Percentiles rank a stretch among this genome's conserved stretches.
Conservation (phyloP, 2,888 invertebrate species). For the Orthosia incerta region DNA sequence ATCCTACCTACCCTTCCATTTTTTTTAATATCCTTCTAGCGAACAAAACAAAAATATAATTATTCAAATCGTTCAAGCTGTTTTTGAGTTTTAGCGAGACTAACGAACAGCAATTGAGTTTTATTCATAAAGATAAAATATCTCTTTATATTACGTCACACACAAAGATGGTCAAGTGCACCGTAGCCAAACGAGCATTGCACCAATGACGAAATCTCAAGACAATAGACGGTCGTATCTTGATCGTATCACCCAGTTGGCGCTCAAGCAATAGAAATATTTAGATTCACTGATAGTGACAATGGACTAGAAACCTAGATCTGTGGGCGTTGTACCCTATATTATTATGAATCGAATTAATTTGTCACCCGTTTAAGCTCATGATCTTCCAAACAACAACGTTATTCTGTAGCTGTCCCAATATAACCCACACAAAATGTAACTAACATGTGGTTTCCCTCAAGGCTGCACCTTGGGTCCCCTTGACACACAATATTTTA, state of each 20-base stretch:
- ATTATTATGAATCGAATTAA: neutral
- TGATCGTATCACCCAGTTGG: slow-evolving; percentile 51
- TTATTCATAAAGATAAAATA: neutral
- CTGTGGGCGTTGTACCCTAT: neutral
- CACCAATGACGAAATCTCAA: slow-evolving; percentile 48
- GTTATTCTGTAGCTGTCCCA: neutral
- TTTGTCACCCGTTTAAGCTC: slow-evolving; percentile 11
- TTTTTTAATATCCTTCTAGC: too few species aligned
- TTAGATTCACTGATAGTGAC: slow-evolving; percentile 48
- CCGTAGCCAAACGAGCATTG: slow-evolving; percentile 31
- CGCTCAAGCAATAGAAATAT: slow-evolving; percentile 59
- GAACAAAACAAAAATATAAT: too few species aligned
- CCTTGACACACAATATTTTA: neutral
- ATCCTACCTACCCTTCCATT: too few species aligned
- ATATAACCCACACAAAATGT: neutral
- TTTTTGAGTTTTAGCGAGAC: too few species aligned
- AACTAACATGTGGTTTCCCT: neutral
- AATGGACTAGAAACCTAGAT: slow-evolving; percentile 53
- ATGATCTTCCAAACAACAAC: neutral
- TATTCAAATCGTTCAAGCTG: too few species aligned
- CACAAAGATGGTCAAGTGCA: slow-evolving; percentile 48
- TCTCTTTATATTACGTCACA: slow-evolving; percentile 22
- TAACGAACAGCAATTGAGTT: too few species aligned
- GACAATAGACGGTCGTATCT: slow-evolving; percentile 60
- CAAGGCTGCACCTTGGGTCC: slow-evolving; percentile 6